Evolutionary conservation across 37 sponge, comb jelly and placozoan genomes (phyloP).

Genomic region (Cliona cf. orientalis): DNA sequence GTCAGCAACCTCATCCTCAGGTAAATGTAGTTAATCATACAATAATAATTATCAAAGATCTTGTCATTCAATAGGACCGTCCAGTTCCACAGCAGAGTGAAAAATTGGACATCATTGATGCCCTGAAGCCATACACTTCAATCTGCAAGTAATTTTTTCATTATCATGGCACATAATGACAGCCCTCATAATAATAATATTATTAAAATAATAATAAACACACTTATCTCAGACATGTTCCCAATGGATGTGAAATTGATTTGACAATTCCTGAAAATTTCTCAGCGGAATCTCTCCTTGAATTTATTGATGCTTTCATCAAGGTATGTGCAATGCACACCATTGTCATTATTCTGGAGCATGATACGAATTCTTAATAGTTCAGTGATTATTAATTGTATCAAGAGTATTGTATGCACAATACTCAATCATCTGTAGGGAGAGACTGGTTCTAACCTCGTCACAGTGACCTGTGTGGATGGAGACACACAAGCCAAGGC

Average conservation of each 20-base stretch:
- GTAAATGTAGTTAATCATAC: constrained; percentile 17
- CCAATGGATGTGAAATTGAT: constrained; percentile 63
- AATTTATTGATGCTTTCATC: constrained; percentile 49
- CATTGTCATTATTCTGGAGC: too few species aligned
- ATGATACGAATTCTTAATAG: too few species aligned
- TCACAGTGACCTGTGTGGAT: constrained; percentile 43
- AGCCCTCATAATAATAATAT: too few species aligned
- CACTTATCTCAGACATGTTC: constrained; percentile 14
- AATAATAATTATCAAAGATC: too few species aligned
- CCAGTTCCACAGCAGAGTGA: too few species aligned
- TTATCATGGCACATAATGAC: too few species aligned
- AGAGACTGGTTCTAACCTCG: constrained; percentile 37
- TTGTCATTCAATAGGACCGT: too few species aligned
- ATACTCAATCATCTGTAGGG: constrained; percentile 12
- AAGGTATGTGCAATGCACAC: too few species aligned
- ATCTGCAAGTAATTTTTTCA: too few species aligned
- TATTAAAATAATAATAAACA: background rate
- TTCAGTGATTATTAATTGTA: too few species aligned
- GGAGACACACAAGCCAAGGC: constrained; percentile 9
- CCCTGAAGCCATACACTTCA: too few species aligned
- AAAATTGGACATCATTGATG: too few species aligned
- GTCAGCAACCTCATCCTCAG: constrained; percentile 52
- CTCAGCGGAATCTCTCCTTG: constrained; percentile 17
- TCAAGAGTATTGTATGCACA: background rate
- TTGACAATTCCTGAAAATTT: constrained; percentile 48